These are phyloP conservation scores for Bubalus kerabau DNA, from an alignment of 2,113 vertebrate genomes.

Conservation along the genomic window DNA sequence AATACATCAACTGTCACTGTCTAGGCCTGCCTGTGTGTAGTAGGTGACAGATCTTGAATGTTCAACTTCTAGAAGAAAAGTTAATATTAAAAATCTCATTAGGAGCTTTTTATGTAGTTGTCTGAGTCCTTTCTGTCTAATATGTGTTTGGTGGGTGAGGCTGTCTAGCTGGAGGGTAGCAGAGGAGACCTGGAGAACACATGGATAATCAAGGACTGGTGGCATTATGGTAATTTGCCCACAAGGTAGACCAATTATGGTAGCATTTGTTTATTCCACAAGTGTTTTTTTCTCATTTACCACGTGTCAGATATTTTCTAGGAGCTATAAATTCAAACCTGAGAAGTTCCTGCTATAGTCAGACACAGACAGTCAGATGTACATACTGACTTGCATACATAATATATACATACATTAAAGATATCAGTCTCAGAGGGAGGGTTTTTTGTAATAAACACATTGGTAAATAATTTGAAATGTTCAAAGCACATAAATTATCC, in stretches of 20 bases:
- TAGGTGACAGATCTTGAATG: background rate
- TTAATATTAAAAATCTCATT: background rate
- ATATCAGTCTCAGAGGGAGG: background rate
- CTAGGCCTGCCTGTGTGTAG: background rate
- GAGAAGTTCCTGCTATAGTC: background rate
- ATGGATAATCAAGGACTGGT: background rate
- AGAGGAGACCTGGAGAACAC: background rate
- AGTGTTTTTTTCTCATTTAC: background rate
- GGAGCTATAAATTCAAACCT: constrained; percentile 3
- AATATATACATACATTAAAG: background rate
- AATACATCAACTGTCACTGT: background rate
- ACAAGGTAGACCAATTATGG: background rate
- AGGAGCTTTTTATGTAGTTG: background rate
- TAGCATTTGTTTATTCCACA: background rate
- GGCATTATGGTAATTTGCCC: background rate
- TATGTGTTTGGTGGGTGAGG: background rate
- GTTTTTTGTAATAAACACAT: background rate
- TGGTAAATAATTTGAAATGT: background rate
- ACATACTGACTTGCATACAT: background rate
- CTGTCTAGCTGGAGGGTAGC: background rate
- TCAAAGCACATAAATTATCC: background rate
- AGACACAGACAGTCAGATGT: background rate
- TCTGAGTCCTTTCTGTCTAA: background rate
- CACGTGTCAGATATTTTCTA: background rate
- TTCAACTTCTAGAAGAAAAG: background rate